phyloP scores from a whole-genome alignment of 2,797 vertebrate species.

The Etheostoma nigrum region DNA sequence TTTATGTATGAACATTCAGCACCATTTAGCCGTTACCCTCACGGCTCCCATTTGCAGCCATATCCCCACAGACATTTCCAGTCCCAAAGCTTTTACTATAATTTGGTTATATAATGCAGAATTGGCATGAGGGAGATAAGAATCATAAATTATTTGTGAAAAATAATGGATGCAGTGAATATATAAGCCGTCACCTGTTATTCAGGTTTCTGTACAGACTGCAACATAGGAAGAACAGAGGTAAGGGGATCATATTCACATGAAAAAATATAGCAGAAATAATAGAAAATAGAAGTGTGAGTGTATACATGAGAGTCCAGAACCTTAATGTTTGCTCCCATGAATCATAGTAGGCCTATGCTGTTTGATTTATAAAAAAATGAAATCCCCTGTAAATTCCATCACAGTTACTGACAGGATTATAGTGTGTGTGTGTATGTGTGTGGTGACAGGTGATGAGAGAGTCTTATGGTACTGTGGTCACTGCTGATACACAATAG shows the following conservation, averaged over 20 bases:
- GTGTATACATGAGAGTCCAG: background rate
- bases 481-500: constrained; percentile 69
- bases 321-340: constrained; percentile 37
- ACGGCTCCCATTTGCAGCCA: constrained; percentile 44
- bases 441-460: constrained; percentile 64
- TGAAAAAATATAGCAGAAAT: constrained; percentile 20
- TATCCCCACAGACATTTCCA: constrained; percentile 59
- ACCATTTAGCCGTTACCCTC: constrained; percentile 62
- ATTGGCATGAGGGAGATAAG: constrained; percentile 40
- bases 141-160: constrained; percentile 36
- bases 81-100: constrained; percentile 35
- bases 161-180: constrained; percentile 30
- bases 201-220: constrained; percentile 15
- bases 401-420: constrained; percentile 71
- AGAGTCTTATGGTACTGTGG: constrained; percentile 57
- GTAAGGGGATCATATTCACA: constrained; percentile 29
- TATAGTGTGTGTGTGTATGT: constrained; percentile 45
- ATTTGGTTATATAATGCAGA: constrained; percentile 58
- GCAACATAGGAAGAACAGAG: constrained; percentile 22
- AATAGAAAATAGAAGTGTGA: constrained; percentile 10
- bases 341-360: constrained; percentile 41
- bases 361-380: constrained; percentile 46
- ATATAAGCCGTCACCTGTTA: constrained; percentile 27
- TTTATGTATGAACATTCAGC: constrained; percentile 55
- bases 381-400: constrained; percentile 60